Conservation (phyloP, 2,888 invertebrate species). For the Zeuzera pyrina region DNA sequence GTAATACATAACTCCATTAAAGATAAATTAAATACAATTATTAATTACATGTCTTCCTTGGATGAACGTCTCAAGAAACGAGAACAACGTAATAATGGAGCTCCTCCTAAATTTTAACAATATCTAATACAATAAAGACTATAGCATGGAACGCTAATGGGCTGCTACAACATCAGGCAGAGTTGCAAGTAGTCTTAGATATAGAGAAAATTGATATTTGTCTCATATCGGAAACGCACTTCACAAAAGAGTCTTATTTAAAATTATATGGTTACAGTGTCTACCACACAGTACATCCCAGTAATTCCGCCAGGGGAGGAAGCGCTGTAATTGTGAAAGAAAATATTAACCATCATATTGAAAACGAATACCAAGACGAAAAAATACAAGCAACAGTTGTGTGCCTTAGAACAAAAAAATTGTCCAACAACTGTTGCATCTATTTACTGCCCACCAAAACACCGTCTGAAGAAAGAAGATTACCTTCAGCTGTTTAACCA, state of each 20-base stretch:
- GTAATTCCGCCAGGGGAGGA: constrained; percentile 15
- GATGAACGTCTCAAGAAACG: no score
- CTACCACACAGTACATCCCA: constrained; percentile 23
- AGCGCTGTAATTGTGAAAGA: constrained; percentile 12
- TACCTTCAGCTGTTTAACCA: constrained; percentile 5
- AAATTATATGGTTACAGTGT: constrained; percentile 17
- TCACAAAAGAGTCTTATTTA: constrained; percentile 13
- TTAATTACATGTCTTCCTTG: no score
- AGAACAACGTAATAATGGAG: no score
- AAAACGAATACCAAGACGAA: constrained; percentile 5
- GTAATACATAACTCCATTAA: no score
- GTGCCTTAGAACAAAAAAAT: constrained; percentile 3
- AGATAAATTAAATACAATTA: no score
- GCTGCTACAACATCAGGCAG: constrained; percentile 9
- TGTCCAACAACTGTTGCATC: constrained; percentile 6
- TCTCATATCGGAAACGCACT: constrained; percentile 16
- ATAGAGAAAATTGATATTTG: constrained; percentile 10
- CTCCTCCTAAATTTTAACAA: no score
- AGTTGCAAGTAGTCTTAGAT: constrained; percentile 10
- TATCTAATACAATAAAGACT: constrained; percentile 4
- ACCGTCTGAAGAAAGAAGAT: constrained; percentile 4
- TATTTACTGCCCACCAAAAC: constrained; percentile 9
- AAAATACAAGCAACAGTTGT: constrained; percentile 14
- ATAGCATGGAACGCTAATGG: constrained; percentile 13
- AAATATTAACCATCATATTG: constrained; percentile 10